Evolutionary conservation across 2,888 invertebrate genomes (phyloP).

Genomic region (Embidobia sp.): DNA sequence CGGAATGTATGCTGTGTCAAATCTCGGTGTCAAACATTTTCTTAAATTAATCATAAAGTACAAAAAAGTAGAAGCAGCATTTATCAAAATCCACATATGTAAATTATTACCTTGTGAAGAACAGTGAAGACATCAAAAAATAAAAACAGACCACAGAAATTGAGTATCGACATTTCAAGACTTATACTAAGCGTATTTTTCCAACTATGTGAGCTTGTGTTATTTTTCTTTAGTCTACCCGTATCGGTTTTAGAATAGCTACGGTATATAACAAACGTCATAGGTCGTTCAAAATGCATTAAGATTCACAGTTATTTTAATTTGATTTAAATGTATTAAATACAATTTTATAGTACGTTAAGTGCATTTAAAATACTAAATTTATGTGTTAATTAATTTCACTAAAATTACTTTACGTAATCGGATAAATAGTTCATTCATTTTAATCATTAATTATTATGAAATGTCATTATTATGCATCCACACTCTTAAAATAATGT

Average conservation of each 20-base stretch:
- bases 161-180: slow-evolving; percentile 58
- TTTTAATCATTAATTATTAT: no score
- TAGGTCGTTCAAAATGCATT: slow-evolving; percentile 10
- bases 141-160: slow-evolving; percentile 59
- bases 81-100: slow-evolving; percentile 56
- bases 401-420: no score
- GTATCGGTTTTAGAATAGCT: slow-evolving; percentile 45
- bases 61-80: slow-evolving; percentile 42
- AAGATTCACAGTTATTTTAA: slow-evolving; percentile 1
- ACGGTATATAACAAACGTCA: slow-evolving; percentile 35
- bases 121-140: slow-evolving; percentile 58
- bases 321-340: slow-evolving; percentile 19
- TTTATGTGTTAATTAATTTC: no score
- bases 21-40: slow-evolving; percentile 50
- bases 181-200: slow-evolving; percentile 59
- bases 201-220: slow-evolving; percentile 33
- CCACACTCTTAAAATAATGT: no score
- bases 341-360: no score
- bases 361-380: no score
- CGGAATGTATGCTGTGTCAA: no score
- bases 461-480: no score
- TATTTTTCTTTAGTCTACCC: slow-evolving; percentile 53
- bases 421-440: no score
- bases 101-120: slow-evolving; percentile 58
- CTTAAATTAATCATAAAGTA: slow-evolving; percentile 43